These are phyloP conservation scores for Furnarius figulus DNA, from an alignment of 2,113 vertebrate species.

Conservation along the genomic window DNA sequence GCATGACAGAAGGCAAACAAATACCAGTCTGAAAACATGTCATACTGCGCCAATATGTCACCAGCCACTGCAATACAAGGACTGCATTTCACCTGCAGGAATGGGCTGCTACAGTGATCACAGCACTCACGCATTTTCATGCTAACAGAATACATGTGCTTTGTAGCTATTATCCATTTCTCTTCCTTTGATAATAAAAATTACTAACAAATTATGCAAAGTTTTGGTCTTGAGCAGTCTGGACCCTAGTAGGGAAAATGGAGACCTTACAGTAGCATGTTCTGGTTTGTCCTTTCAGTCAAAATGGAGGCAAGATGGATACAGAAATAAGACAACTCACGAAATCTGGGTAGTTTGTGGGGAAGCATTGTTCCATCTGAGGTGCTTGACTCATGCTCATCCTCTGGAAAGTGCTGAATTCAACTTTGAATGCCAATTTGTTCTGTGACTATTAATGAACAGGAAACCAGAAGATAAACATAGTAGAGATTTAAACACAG, in stretches of 20 bases:
- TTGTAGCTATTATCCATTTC: background rate
- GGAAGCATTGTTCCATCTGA: background rate
- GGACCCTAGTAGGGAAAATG: background rate
- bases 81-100: background rate
- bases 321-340: background rate
- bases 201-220: background rate
- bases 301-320: background rate
- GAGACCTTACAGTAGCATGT: background rate
- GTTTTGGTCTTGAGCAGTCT: background rate
- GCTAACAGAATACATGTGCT: background rate
- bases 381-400: background rate
- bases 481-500: background rate
- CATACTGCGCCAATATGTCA: background rate
- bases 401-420: background rate
- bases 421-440: background rate
- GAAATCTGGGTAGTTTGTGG: background rate
- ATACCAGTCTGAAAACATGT: background rate
- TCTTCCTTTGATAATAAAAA: background rate
- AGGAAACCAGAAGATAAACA: background rate
- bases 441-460: background rate
- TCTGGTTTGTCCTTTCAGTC: background rate
- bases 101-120: background rate
- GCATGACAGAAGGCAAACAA: background rate
- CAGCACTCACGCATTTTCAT: background rate
- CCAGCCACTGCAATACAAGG: background rate